A percentile compares a stretch with the other conserved stretches of the same genome.
These are phyloP conservation scores for Porites australiensis DNA, from an alignment of 64 coral and sea anemone genomes.

Conservation along the genomic window DNA sequence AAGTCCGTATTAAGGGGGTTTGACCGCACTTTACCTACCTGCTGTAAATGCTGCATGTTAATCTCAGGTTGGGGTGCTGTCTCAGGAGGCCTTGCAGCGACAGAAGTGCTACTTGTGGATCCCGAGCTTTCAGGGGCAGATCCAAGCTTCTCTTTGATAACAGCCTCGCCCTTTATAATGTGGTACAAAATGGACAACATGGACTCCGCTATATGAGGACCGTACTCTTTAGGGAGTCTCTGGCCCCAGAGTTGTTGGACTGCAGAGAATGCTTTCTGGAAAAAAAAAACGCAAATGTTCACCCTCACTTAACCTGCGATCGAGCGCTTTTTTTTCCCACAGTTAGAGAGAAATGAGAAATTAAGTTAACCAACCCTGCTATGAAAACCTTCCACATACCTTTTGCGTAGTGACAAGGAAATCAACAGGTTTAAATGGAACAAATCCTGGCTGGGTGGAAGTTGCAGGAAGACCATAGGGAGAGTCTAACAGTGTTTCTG, in stretches of 20 bases:
- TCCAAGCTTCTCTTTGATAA: conserved; percentile 72
- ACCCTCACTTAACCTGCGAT: not conserved
- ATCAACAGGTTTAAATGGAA: conserved; percentile 77
- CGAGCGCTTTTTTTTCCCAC: not conserved
- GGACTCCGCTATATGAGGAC: conserved; percentile 88
- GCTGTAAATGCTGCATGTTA: conserved; percentile 91
- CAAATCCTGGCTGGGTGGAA: conserved; percentile 56
- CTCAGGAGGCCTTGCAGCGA: conserved; percentile 27
- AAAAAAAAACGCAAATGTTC: not conserved
- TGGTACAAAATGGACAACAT: conserved; percentile 93
- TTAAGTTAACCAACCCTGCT: too few relatives aligned
- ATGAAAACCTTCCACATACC: conserved; percentile 44
- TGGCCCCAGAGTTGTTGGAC: conserved; percentile 91
- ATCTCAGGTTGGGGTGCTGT: conserved; percentile 73
- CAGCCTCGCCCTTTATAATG: conserved; percentile 87
- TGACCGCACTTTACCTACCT: conserved; percentile 36
- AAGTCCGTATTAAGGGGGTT: too few relatives aligned
- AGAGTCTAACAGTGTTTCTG: conserved; percentile 84
- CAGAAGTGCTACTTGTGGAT: conserved; percentile 19
- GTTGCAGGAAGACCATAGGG: conserved; percentile 81
- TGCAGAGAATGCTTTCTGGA: conserved; percentile 83
- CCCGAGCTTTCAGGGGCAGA: conserved; percentile 7
- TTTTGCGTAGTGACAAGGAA: conserved; percentile 91
- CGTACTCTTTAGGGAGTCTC: conserved; percentile 87
- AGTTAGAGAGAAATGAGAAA: not conserved